Conservation (phyloP, 2,888 invertebrate genomes). For the Hirtodrosophila alboralis region DNA sequence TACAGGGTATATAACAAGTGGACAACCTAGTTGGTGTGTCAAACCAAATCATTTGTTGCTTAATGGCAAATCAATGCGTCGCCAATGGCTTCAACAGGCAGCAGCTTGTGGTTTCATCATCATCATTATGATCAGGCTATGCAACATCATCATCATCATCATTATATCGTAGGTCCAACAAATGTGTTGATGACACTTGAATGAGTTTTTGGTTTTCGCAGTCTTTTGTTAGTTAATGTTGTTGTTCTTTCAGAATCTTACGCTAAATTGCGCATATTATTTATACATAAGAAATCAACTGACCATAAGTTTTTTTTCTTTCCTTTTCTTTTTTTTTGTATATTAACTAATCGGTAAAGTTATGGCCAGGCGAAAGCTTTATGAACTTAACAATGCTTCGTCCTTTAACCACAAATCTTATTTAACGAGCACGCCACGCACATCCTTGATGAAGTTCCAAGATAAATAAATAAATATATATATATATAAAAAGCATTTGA, state of each 20-base stretch:
- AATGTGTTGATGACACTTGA: slow-evolving; percentile 75
- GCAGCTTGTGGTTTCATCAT: slow-evolving; percentile 31
- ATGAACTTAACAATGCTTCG: neutral
- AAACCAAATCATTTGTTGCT: slow-evolving; percentile 63
- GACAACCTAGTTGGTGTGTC: slow-evolving; percentile 8
- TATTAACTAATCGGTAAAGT: slow-evolving; percentile 64
- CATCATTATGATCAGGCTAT: slow-evolving; percentile 5
- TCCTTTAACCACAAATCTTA: slow-evolving; percentile 1
- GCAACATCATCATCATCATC: slow-evolving; percentile 11
- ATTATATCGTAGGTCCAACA: slow-evolving; percentile 20
- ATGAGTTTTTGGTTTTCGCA: slow-evolving; percentile 69
- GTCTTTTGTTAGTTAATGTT: slow-evolving; percentile 48
- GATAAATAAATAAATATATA: too few relatives aligned
- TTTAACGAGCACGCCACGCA: slow-evolving; percentile 3
- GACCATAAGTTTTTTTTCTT: slow-evolving; percentile 81
- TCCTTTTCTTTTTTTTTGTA: too few relatives aligned
- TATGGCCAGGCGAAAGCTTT: slow-evolving; percentile 1
- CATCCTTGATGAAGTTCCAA: slow-evolving; percentile 5
- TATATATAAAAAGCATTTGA: slow-evolving; percentile 30
- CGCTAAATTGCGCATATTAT: slow-evolving; percentile 77
- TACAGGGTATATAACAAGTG: neutral
- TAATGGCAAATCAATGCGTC: slow-evolving; percentile 74
- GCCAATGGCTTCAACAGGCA: slow-evolving; percentile 31
- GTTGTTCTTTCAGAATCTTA: slow-evolving; percentile 37
- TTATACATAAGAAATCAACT: slow-evolving; percentile 75